Percentiles rank a stretch among this genome's conserved stretches.
Evolutionary conservation across 2,888 invertebrate genomes (phyloP).

Genomic region (Synergus umbraculus): DNA sequence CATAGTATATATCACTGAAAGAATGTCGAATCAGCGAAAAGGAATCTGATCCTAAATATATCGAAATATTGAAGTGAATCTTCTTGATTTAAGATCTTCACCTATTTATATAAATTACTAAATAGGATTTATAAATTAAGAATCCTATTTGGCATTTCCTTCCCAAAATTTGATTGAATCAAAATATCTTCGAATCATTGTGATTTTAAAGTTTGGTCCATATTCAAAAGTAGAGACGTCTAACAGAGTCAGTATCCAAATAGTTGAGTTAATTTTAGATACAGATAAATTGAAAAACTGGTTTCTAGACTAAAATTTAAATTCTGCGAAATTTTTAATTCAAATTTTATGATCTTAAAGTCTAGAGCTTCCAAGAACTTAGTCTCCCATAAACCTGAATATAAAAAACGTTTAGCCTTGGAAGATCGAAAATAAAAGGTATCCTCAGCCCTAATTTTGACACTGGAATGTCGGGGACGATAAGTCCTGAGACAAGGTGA

Average conservation of each 20-base stretch:
- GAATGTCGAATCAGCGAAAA: not conserved
- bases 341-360: not conserved
- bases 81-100: no score
- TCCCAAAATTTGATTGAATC: no score
- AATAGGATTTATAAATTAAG: no score
- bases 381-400: not conserved
- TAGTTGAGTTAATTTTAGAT: no score
- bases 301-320: not conserved
- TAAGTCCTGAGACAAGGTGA: slow-evolving; percentile 4
- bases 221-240: no score
- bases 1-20: slow-evolving; percentile 3
- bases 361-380: not conserved
- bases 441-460: not conserved
- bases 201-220: no score
- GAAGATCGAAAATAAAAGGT: not conserved
- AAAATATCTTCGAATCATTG: no score
- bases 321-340: not conserved
- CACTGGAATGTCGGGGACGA: not conserved
- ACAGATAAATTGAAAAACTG: no score
- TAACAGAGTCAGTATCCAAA: no score
- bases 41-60: not conserved
- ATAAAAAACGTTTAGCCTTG: not conserved
- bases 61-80: not conserved
- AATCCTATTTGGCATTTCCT: no score
- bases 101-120: no score